Conservation (phyloP, 2,888 invertebrate species). For the Calliopum simillimum region DNA sequence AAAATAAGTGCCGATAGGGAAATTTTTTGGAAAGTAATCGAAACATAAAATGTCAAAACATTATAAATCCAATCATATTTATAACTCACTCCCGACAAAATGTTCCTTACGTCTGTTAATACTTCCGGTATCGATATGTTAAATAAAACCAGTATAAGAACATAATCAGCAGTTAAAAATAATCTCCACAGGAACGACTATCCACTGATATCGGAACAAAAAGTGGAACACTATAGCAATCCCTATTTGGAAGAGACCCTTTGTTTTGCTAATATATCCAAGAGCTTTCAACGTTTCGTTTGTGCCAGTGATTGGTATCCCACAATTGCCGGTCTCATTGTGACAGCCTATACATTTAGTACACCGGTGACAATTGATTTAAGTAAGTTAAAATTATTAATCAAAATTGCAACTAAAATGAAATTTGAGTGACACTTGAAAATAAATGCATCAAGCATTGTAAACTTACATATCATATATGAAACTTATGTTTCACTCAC, state of each 20-base stretch:
- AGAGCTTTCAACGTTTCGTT: constrained; percentile 76
- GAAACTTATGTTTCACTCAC: too few species aligned
- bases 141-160: too few species aligned
- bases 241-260: constrained; percentile 67
- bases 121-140: too few species aligned
- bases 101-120: too few species aligned
- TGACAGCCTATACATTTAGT: constrained; percentile 74
- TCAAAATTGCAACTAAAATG: constrained; percentile 45
- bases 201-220: constrained; percentile 54
- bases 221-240: constrained; percentile 56
- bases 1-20: too few species aligned
- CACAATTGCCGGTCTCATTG: constrained; percentile 76
- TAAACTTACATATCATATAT: too few species aligned
- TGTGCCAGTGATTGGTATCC: constrained; percentile 78
- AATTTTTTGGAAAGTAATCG: too few species aligned
- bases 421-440: neutral
- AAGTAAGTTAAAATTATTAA: constrained; percentile 53
- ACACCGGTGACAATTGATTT: constrained; percentile 65
- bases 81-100: too few species aligned
- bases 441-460: too few species aligned
- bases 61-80: too few species aligned
- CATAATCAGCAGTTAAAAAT: neutral
- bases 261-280: constrained; percentile 75
- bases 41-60: too few species aligned
- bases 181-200: constrained; percentile 61